Evolutionary conservation across 2,888 invertebrate species (phyloP), one percentile per base, ranked within the genome.

Genomic region (Lochmaea capreae): DNA sequence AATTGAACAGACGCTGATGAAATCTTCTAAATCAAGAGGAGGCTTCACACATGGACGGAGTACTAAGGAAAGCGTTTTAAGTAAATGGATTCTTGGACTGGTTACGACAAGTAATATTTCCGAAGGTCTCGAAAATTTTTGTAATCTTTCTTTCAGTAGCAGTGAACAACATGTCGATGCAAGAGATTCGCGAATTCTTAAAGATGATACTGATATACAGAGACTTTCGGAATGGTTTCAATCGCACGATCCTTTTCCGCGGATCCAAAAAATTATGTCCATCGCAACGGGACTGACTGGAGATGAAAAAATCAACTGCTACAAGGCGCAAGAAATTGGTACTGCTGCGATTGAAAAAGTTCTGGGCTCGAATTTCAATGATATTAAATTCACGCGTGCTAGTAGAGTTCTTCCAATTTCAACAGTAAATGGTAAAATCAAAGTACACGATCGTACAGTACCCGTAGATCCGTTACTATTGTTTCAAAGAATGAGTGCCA

Each of bases 401-500:
- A 67, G 66, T n/a, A 75, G 57, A 71, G 73, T 75, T 33, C 11
- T 71, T 12, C 70, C 77, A 6, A 57, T 74, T 18, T 26, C 33
- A 43, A 43, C 18, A 22, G 33, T 65, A 8, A 65, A 69, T 18
- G 49, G 18, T 14, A 26, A 22, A 22, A 39, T 54, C 26, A 73
- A 46, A 39, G 52, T 73, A 43, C 16, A 75, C 33, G 58, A 68
- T 39, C 10, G 10, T n/a, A 52, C 22, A 26, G 62, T 71, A 57
- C 22, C 71, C 9, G 46, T 76, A 3, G 63, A 76, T 52, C 76
- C 72, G 0, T 22, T 72, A 18, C 18, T 75, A 33, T 49, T 76
- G 16, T 77, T 77, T 18, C 73, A 68, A 69, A 33, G 73, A 22
- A 75, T 75, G 5, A 52, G 16, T 26, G n/a, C 65, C 12, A 57